Percentiles rank a stretch among this genome's conserved stretches.
phyloP scores from a whole-genome alignment of 2,113 vertebrate genomes.

The Onychostruthus taczanowskii region DNA sequence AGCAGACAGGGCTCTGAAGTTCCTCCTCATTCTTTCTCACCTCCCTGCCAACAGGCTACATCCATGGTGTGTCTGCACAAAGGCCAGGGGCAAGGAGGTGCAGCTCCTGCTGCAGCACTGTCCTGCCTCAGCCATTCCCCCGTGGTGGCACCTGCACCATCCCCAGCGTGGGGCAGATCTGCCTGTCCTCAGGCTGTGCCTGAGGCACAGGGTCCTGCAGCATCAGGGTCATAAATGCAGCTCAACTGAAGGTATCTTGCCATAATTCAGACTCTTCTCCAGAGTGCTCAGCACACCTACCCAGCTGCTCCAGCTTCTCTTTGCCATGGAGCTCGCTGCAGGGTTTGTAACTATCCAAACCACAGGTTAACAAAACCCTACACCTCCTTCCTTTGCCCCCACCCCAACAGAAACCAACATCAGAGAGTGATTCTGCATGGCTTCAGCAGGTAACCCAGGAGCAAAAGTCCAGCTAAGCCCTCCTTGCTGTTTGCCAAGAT shows the following conservation, averaged over 20 bases:
- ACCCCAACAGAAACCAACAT: neutral
- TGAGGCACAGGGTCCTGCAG: neutral
- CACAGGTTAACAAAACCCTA: neutral
- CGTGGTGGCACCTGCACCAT: neutral
- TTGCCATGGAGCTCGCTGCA: neutral
- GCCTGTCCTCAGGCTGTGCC: fast-evolving
- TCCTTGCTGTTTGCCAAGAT: neutral
- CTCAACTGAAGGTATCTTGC: fast-evolving
- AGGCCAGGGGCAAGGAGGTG: neutral
- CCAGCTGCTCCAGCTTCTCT: neutral
- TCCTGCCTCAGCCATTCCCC: neutral
- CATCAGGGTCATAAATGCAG: neutral
- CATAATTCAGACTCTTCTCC: neutral
- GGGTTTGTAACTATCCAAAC: neutral
- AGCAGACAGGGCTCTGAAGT: neutral
- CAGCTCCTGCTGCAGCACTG: neutral
- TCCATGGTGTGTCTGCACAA: fast-evolving
- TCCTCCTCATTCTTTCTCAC: fast-evolving
- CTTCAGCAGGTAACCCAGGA: neutral
- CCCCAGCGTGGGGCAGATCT: fast-evolving
- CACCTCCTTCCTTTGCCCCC: neutral
- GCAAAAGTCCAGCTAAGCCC: neutral
- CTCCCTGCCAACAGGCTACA: neutral
- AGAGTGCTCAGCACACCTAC: neutral
- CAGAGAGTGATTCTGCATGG: neutral